Conservation (phyloP, 2,888 invertebrate genomes). For the Agriopis aurantiaria region DNA sequence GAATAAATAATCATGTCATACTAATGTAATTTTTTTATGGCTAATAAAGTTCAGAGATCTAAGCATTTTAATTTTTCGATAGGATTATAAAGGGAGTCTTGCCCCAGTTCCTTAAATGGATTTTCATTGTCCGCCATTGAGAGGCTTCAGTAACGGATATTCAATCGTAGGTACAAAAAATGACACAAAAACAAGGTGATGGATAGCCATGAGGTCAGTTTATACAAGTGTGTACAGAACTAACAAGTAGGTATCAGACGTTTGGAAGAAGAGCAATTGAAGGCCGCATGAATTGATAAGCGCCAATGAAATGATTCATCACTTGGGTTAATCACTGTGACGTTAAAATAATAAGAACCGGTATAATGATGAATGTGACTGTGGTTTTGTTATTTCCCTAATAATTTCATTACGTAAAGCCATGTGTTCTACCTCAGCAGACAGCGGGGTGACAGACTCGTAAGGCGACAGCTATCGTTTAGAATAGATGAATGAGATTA, state of each 20-base stretch:
- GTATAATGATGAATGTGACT: background rate
- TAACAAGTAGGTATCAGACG: conserved; percentile 4
- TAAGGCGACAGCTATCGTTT: too few relatives aligned
- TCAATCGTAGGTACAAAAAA: conserved; percentile 1
- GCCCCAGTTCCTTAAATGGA: conserved; percentile 1
- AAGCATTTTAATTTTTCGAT: too few relatives aligned
- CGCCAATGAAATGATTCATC: conserved; percentile 16
- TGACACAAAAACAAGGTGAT: conserved; percentile 2
- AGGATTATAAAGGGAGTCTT: too few relatives aligned
- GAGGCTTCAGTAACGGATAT: conserved; percentile 1
- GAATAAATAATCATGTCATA: too few relatives aligned
- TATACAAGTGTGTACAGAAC: background rate
- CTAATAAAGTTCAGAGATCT: too few relatives aligned
- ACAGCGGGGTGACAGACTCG: too few relatives aligned
- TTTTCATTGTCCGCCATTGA: background rate
- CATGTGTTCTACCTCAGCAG: too few relatives aligned
- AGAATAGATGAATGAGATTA: too few relatives aligned
- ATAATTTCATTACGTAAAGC: too few relatives aligned
- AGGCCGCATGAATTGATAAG: conserved; percentile 20
- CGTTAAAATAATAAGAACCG: background rate
- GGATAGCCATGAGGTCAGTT: conserved; percentile 4
- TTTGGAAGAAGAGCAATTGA: conserved; percentile 9
- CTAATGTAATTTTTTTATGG: too few relatives aligned
- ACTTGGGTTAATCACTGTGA: background rate
- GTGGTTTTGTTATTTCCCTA: too few relatives aligned